These are phyloP conservation scores for Boulengerochromis microlepis DNA, from an alignment of 2,113 vertebrate species.

Conservation along the genomic window DNA sequence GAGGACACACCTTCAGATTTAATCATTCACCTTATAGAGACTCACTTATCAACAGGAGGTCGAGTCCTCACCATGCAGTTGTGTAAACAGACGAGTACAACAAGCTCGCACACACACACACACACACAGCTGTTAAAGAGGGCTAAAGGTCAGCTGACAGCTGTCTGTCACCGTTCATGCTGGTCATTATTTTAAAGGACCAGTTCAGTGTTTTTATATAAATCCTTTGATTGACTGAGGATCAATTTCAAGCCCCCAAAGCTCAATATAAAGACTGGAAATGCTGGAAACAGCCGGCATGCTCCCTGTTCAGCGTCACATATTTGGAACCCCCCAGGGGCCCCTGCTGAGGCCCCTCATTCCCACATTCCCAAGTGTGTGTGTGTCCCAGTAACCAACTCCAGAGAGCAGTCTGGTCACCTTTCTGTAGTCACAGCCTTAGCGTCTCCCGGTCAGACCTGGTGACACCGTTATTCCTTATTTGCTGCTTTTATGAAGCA, in stretches of 20 bases:
- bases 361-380: not conserved
- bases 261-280: not conserved
- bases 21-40: not conserved
- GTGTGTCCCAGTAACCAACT: not conserved
- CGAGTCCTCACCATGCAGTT: not conserved
- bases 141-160: constrained; percentile 5
- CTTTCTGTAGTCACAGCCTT: not conserved
- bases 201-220: not conserved
- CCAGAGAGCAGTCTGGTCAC: not conserved
- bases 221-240: not conserved
- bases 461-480: not conserved
- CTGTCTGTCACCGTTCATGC: not conserved
- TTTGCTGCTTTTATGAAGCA: not conserved
- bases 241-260: not conserved
- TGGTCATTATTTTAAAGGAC: not conserved
- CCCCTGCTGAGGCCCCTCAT: not conserved
- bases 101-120: not conserved
- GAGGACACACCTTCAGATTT: too few species aligned
- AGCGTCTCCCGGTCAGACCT: accelerated
- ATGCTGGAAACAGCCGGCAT: accelerated
- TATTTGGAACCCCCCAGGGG: not conserved
- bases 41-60: not conserved
- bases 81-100: not conserved
- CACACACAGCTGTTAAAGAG: not conserved
- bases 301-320: accelerated